Base-by-base conservation (phyloP, 2,113 vertebrate species). In the Percina caprodes region DNA sequence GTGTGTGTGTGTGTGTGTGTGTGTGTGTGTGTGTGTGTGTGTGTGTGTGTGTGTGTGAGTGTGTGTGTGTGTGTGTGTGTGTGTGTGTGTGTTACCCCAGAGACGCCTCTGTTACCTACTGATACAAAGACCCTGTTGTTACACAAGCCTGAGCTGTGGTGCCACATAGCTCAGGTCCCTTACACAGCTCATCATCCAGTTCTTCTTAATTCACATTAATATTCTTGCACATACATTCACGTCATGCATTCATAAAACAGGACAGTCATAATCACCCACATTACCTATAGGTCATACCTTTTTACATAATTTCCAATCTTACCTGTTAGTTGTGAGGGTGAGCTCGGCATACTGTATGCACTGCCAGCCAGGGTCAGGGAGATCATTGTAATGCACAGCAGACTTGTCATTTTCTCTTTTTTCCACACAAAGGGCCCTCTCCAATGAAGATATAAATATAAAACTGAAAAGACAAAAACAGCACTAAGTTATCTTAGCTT, bases 351-450 rank as follows among this genome's bases (percentile, higher is more conserved):
- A 81, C 94, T 95, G 80, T 93, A 95, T 60, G 93, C 95, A 82
- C 91, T 95, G 91, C 94, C 95, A 93, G 95, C 96, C 96, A 98
- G 95, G 76, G 94, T 97, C 92, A 96, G 69, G 82, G 94, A 95
- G 91, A 98, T 91, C 84, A 99, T 93, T 93, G 96, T 96, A 94
- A 97, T 94, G 84, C 94, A 95, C 89, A 97, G 95, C 85, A 98
- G 93, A 89, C 74, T 94, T 87, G 90, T 97, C 97, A 99, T 99
- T 88, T 94, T 95, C 18, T 85, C 26, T 94, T 91, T 63, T 59
- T 96, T 94, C 89, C 90, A 88, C 85, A 81, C 86, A 92, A 92
- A 90, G 83, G 88, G 88, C 93, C 93, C 94, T 94, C 90, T 91
- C 95, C 86, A 94, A 94, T 96, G 92, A 54, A 89, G 94, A 81